phyloP scores from a whole-genome alignment of 2,888 invertebrate genomes.

The Diabrotica balteata region DNA sequence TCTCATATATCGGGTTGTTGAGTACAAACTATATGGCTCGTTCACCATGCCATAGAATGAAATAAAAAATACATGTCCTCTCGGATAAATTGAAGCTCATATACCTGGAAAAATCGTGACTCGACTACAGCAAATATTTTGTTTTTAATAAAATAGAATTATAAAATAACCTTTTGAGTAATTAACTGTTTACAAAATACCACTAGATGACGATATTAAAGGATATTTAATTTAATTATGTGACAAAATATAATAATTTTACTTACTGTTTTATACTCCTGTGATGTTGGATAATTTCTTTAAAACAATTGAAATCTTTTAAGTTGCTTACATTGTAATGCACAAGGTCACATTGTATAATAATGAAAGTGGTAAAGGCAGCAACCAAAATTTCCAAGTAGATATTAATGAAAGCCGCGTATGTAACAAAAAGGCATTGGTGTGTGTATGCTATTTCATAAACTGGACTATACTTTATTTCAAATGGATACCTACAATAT shows the following conservation, averaged over 20 bases:
- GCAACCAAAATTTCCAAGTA: slow-evolving; percentile 33
- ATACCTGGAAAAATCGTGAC: too few species aligned
- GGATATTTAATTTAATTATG: too few species aligned
- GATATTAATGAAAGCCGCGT: slow-evolving; percentile 28
- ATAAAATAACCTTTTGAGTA: too few species aligned
- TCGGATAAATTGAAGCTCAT: too few species aligned
- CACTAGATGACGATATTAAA: too few species aligned
- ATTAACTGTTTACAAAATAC: too few species aligned
- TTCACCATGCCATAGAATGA: too few species aligned
- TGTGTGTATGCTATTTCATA: slow-evolving; percentile 36
- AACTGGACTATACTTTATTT: slow-evolving; percentile 19
- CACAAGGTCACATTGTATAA: slow-evolving; percentile 38
- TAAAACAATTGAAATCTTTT: neutral
- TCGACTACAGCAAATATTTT: too few species aligned
- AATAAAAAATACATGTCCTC: too few species aligned
- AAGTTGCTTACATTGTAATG: slow-evolving; percentile 30
- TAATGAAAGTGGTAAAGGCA: slow-evolving; percentile 34
- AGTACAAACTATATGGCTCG: too few species aligned
- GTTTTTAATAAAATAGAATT: too few species aligned
- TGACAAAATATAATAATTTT: slow-evolving; percentile 1
- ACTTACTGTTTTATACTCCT: slow-evolving; percentile 35
- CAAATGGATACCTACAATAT: slow-evolving; percentile 38
- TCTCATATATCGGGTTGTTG: too few species aligned
- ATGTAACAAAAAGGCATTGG: slow-evolving; percentile 31
- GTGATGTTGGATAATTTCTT: slow-evolving; percentile 34